Percentiles rank a stretch among this genome's conserved stretches.
phyloP scores from a whole-genome alignment of 2,797 vertebrate species.

The Rachycentron canadum region DNA sequence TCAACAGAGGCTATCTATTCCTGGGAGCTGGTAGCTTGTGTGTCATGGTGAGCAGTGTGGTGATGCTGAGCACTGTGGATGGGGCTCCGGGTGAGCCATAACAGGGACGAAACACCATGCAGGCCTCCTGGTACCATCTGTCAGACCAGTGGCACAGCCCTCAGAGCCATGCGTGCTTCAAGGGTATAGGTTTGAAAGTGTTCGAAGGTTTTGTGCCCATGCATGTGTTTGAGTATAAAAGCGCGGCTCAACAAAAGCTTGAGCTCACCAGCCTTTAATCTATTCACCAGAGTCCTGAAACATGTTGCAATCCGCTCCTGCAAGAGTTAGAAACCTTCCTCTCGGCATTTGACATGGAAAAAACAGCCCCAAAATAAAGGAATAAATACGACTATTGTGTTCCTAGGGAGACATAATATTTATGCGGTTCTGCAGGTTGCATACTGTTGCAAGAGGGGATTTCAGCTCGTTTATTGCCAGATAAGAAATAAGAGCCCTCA shows the following conservation, averaged over 20 bases:
- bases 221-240: slow-evolving; percentile 38
- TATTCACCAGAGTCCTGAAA: slow-evolving; percentile 78
- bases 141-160: slow-evolving; percentile 72
- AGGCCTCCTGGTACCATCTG: slow-evolving; percentile 80
- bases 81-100: slow-evolving; percentile 75
- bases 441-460: slow-evolving; percentile 73
- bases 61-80: slow-evolving; percentile 81
- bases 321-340: slow-evolving; percentile 70
- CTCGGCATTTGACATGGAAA: slow-evolving; percentile 71
- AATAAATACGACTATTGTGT: slow-evolving; percentile 84
- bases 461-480: slow-evolving; percentile 71
- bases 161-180: slow-evolving; percentile 55
- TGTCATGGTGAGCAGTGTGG: slow-evolving; percentile 73
- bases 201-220: slow-evolving; percentile 50
- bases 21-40: slow-evolving; percentile 59
- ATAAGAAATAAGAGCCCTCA: slow-evolving; percentile 78
- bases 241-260: slow-evolving; percentile 55
- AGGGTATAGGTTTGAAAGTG: slow-evolving; percentile 53
- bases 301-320: slow-evolving; percentile 79
- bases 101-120: slow-evolving; percentile 60
- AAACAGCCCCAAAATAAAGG: slow-evolving; percentile 75
- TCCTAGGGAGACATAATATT: slow-evolving; percentile 87
- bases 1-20: slow-evolving; percentile 66
- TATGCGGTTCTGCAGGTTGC: slow-evolving; percentile 77
- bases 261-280: slow-evolving; percentile 72